These are phyloP conservation scores for Neolamprologus falcicula DNA, from an alignment of 2,113 vertebrate genomes.

Conservation along the genomic window DNA sequence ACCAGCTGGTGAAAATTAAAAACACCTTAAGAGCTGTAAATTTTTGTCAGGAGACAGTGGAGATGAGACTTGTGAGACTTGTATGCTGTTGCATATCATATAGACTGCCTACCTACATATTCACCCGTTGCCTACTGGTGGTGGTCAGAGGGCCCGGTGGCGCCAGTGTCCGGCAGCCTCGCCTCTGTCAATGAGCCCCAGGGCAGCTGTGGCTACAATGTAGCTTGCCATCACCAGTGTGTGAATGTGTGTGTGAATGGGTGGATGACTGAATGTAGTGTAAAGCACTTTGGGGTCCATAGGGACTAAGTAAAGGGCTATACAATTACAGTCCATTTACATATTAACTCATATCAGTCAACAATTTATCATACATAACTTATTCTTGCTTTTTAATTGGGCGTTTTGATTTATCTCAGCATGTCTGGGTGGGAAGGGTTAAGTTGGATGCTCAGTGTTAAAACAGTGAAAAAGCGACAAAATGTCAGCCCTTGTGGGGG, in stretches of 20 bases:
- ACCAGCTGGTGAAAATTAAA: neutral
- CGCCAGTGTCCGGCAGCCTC: neutral
- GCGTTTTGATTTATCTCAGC: neutral
- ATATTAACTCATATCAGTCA: neutral
- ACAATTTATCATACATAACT: neutral
- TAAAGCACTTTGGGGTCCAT: neutral
- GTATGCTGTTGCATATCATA: neutral
- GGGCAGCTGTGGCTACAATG: neutral
- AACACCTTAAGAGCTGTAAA: neutral
- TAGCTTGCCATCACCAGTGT: neutral
- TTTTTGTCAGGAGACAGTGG: neutral
- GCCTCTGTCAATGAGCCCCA: neutral
- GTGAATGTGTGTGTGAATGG: neutral
- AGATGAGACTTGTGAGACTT: neutral
- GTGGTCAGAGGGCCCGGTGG: neutral
- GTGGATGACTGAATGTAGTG: neutral
- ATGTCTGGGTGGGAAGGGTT: neutral
- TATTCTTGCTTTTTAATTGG: neutral
- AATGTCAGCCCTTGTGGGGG: neutral
- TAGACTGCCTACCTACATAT: neutral
- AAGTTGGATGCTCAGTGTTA: neutral
- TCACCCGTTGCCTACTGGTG: neutral
- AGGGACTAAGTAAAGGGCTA: neutral
- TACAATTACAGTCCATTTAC: neutral
- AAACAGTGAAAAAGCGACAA: neutral